These are phyloP conservation scores for Catharus ustulatus DNA, from an alignment of 2,797 vertebrate species.

Conservation along the genomic window DNA sequence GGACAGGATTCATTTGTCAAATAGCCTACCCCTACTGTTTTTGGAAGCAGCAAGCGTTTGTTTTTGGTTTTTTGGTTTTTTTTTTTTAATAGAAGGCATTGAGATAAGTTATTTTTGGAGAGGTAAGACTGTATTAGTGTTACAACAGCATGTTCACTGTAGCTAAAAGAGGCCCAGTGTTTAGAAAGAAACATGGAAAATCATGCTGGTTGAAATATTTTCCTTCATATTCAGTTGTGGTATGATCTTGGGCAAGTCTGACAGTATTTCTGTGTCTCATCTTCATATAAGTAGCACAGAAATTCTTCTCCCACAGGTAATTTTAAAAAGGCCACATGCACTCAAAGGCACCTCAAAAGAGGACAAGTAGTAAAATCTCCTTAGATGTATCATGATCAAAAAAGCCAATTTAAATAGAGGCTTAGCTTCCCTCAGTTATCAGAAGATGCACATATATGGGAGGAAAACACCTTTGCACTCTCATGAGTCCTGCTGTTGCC, in stretches of 20 bases:
- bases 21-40: neutral
- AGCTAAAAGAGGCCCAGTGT: neutral
- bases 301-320: neutral
- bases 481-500: neutral
- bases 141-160: neutral
- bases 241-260: neutral
- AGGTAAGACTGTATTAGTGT: neutral
- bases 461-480: neutral
- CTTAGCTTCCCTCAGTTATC: neutral
- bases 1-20: neutral
- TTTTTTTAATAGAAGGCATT: neutral
- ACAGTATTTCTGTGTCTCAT: neutral
- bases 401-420: neutral
- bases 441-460: fast-evolving
- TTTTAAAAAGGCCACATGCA: neutral
- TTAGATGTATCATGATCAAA: neutral
- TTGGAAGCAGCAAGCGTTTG: neutral
- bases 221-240: neutral
- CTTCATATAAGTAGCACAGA: neutral
- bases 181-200: neutral
- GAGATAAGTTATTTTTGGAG: neutral
- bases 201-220: neutral
- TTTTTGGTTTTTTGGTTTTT: neutral
- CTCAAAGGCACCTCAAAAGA: neutral
- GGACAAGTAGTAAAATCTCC: neutral